Conservation (phyloP, 1,140 invertebrate genomes). For the Lepeophtheirus salmonis region DNA sequence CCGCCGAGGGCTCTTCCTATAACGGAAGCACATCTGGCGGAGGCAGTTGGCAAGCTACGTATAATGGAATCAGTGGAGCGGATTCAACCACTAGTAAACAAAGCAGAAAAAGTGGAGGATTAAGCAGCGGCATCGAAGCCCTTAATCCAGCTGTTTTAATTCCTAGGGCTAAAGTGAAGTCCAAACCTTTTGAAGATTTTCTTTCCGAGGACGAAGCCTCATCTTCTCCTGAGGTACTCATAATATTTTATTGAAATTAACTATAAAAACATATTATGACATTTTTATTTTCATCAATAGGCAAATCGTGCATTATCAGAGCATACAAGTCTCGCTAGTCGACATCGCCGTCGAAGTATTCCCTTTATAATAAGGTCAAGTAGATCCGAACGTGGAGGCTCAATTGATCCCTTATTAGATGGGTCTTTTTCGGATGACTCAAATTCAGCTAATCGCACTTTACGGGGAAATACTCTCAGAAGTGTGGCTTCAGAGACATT, state of each 20-base stretch:
- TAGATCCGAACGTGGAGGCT: slow-evolving; percentile 1
- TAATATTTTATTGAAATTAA: no score
- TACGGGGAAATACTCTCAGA: background rate
- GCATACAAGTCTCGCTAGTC: slow-evolving; percentile 2
- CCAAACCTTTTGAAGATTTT: background rate
- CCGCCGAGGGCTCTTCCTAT: background rate
- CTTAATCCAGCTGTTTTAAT: background rate
- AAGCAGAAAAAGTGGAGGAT: background rate
- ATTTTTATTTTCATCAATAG: no score
- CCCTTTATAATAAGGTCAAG: slow-evolving; percentile 2
- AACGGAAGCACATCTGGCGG: background rate
- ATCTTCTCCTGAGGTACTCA: background rate
- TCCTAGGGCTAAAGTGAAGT: slow-evolving; percentile 7
- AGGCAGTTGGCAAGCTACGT: background rate
- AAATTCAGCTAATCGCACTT: background rate
- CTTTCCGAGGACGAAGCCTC: background rate
- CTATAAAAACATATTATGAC: no score
- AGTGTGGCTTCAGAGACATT: slow-evolving; percentile 6
- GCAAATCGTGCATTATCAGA: slow-evolving; percentile 17
- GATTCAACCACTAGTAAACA: background rate
- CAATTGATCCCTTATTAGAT: slow-evolving; percentile 13
- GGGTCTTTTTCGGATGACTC: slow-evolving; percentile 12
- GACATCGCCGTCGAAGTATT: slow-evolving; percentile 5
- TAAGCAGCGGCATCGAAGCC: background rate
- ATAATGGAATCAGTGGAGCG: background rate